These are phyloP conservation scores for Girardinus metallicus DNA, from an alignment of 2,797 vertebrate species.

Conservation along the genomic window DNA sequence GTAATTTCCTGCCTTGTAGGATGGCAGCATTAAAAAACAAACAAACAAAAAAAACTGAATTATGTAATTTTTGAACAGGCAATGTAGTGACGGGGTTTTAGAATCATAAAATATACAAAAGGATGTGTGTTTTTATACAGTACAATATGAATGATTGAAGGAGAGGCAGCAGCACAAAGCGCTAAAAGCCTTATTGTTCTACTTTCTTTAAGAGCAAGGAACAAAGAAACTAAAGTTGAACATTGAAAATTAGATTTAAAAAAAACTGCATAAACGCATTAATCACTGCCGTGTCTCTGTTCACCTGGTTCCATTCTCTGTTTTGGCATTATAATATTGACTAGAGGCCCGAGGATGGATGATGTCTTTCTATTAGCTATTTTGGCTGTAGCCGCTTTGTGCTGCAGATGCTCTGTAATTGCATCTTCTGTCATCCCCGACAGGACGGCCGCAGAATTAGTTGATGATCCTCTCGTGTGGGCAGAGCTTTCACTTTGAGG, in stretches of 20 bases:
- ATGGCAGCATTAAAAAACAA: not conserved
- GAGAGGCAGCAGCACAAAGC: not conserved
- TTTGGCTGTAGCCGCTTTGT: constrained; percentile 7
- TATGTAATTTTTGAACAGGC: not conserved
- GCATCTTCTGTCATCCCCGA: constrained; percentile 27
- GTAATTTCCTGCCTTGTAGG: not conserved
- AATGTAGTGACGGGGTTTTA: not conserved
- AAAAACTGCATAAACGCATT: not conserved
- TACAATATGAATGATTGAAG: not conserved
- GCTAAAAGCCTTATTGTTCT: not conserved
- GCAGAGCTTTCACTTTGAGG: constrained; percentile 49
- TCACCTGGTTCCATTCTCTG: not conserved
- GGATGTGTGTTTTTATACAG: not conserved
- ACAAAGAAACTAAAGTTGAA: not conserved
- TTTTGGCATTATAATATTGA: not conserved
- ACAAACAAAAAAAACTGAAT: not conserved
- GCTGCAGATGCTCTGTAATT: constrained; percentile 38
- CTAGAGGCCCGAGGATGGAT: not conserved
- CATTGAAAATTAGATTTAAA: not conserved
- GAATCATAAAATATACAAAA: not conserved
- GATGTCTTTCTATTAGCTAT: not conserved
- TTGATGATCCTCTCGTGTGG: constrained; percentile 32
- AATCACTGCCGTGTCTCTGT: not conserved
- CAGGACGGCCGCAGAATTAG: constrained; percentile 17
- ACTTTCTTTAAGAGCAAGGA: not conserved